Evolutionary conservation across 2,888 invertebrate genomes (phyloP).

Genomic region (Drosophila hawaiiensis): DNA sequence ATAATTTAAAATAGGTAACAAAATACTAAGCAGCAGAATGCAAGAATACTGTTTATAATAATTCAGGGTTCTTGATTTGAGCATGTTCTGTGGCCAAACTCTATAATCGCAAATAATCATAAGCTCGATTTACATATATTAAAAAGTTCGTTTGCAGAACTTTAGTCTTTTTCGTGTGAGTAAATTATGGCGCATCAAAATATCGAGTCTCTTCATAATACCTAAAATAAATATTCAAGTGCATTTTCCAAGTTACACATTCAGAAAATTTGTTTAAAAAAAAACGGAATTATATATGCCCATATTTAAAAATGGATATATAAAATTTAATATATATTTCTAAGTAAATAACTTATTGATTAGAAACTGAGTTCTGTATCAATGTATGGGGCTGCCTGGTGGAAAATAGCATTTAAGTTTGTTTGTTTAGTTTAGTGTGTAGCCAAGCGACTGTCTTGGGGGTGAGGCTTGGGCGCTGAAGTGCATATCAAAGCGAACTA

Average conservation of each 20-base stretch:
- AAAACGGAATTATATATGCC: neutral
- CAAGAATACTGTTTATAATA: neutral
- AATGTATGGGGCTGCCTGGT: conserved; percentile 43
- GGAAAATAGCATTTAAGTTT: conserved; percentile 72
- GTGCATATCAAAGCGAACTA: conserved; percentile 78
- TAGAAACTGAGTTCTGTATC: conserved; percentile 10
- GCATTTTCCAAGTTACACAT: neutral
- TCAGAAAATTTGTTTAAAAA: neutral
- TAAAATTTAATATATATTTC: neutral
- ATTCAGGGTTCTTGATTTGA: neutral
- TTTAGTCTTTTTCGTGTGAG: neutral
- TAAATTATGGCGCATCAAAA: neutral
- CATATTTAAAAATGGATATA: neutral
- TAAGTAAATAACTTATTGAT: neutral
- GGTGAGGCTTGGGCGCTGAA: conserved; percentile 31
- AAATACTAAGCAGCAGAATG: neutral
- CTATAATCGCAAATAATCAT: neutral
- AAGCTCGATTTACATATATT: neutral
- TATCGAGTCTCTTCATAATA: neutral
- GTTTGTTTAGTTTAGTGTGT: conserved; percentile 65
- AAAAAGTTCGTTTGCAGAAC: neutral
- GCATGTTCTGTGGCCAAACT: neutral
- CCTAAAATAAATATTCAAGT: neutral
- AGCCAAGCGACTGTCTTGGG: conserved; percentile 20
- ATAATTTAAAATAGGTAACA: neutral